Percentiles rank a stretch among this genome's conserved stretches.
Evolutionary conservation across 2,888 invertebrate genomes (phyloP).

Genomic region (Melinopterus prodromus): DNA sequence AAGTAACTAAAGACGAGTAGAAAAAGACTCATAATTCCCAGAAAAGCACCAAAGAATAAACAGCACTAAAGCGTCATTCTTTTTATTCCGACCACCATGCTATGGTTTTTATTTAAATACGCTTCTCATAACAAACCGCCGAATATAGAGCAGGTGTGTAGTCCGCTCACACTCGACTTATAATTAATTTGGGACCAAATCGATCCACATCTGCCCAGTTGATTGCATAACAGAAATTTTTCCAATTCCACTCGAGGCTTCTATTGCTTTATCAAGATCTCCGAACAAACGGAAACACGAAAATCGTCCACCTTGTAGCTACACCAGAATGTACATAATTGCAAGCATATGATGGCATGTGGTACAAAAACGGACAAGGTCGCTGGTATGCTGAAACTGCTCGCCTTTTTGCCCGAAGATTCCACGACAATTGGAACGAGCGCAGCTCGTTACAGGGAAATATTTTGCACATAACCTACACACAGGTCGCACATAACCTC

Average conservation of each 20-base stretch:
- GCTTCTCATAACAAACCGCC: not conserved
- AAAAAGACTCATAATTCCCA: no score
- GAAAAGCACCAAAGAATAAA: no score
- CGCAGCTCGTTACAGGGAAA: constrained; percentile 4
- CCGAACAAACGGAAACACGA: not conserved
- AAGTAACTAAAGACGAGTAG: no score
- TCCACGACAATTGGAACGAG: not conserved
- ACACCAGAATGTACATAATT: not conserved
- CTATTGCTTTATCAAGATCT: constrained; percentile 4
- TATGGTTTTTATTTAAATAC: not conserved
- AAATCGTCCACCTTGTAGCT: constrained; percentile 4
- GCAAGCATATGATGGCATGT: not conserved
- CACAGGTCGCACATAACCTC: not conserved
- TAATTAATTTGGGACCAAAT: not conserved
- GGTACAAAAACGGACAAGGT: not conserved
- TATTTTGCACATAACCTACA: not conserved
- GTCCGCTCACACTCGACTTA: not conserved
- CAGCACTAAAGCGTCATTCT: no score
- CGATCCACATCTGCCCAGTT: not conserved
- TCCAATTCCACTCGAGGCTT: not conserved
- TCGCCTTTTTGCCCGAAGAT: not conserved
- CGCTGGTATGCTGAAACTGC: constrained; percentile 4
- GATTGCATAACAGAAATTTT: constrained; percentile 4
- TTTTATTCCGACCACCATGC: not conserved
- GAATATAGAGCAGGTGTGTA: not conserved